These are phyloP conservation scores for Spilarctia lutea DNA, from an alignment of 2,888 invertebrate genomes.

Conservation along the genomic window DNA sequence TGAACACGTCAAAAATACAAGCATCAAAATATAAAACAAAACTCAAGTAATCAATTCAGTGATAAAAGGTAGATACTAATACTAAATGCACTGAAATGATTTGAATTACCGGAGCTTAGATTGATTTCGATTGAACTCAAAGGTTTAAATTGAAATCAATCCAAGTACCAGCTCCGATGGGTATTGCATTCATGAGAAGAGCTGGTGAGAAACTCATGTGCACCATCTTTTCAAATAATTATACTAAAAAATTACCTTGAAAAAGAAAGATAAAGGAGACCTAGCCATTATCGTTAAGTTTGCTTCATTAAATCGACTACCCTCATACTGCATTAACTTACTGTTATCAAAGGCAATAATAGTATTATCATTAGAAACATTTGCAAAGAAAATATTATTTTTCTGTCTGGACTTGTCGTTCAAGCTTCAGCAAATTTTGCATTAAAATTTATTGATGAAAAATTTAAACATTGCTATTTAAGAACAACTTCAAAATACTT, in stretches of 20 bases:
- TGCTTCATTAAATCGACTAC: background rate
- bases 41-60: too few relatives aligned
- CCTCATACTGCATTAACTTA: background rate
- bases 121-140: too few relatives aligned
- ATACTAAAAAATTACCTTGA: background rate
- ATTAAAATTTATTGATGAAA: background rate
- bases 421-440: background rate
- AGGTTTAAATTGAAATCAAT: too few relatives aligned
- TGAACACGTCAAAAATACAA: too few relatives aligned
- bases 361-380: background rate
- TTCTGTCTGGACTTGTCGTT: background rate
- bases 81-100: too few relatives aligned
- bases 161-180: too few relatives aligned
- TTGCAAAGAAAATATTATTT: background rate
- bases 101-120: too few relatives aligned
- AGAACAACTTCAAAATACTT: background rate
- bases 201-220: too few relatives aligned
- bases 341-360: background rate
- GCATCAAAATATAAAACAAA: too few relatives aligned
- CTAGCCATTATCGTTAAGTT: background rate
- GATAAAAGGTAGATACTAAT: too few relatives aligned
- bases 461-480: background rate
- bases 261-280: background rate
- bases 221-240: too few relatives aligned
- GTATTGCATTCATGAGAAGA: too few relatives aligned